phyloP scores from a whole-genome alignment of 2,888 invertebrate genomes.

The Meganola albula region DNA sequence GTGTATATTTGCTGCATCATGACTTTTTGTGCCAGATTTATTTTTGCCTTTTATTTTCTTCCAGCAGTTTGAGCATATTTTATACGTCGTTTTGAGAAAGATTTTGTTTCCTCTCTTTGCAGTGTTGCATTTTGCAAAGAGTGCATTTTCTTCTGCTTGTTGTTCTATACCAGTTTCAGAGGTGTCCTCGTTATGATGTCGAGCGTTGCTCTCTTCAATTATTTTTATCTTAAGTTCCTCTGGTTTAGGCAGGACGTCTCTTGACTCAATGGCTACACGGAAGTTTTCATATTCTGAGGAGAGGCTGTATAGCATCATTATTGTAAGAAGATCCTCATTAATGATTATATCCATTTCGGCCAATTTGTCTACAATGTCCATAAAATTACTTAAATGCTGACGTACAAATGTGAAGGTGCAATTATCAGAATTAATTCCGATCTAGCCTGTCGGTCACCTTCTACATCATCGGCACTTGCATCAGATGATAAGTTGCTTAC shows the following conservation, averaged over 20 bases:
- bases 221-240: not conserved
- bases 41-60: no score
- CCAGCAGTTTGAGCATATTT: not conserved
- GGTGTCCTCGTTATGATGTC: not conserved
- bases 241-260: not conserved
- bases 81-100: not conserved
- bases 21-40: no score
- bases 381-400: not conserved
- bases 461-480: no score
- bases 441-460: no score
- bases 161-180: not conserved
- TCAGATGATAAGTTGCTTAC: no score
- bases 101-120: not conserved
- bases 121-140: not conserved
- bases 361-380: not conserved
- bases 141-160: not conserved
- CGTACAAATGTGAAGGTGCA: no score
- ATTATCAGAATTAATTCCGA: no score
- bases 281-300: not conserved
- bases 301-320: not conserved
- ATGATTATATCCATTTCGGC: not conserved
- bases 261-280: not conserved
- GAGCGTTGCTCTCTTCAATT: not conserved
- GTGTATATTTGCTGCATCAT: no score
- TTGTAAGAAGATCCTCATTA: not conserved